Evolutionary conservation across 1,140 invertebrate genomes (phyloP), one percentile per base, ranked within the genome.

Genomic region (Lutraria rhynchaena): DNA sequence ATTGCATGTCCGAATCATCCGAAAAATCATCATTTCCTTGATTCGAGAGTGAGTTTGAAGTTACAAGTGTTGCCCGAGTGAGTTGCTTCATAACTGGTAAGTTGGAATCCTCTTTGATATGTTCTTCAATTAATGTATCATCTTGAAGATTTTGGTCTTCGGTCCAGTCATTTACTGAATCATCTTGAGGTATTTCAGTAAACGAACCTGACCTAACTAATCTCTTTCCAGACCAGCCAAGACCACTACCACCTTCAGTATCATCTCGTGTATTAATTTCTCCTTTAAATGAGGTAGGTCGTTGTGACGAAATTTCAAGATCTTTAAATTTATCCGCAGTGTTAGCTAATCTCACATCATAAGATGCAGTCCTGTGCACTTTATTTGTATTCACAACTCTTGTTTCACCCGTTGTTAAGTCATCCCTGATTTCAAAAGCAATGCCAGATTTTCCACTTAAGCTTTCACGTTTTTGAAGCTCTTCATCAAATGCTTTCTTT

Each of bases 191-290:
- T 82, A 89, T 89, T 49, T 89, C 86, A 19, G 85, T 70, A 74
- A 90, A 90, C 29, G 87, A 88, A 22, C 85, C 87, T 1, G 87
- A 82, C 1, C 87, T 65, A 4, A 89, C 83, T 13, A 90, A 83
- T 31, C 86, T 81, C 63, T 86, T 83, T 19, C 88, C 89, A 46
- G 89, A 89, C 89, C 87, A 90, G 27, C 88, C 86, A 22, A 88
- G 51, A 63, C 81, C 82, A 22, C 51, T 57, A 41, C 61, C 27
- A 22, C 15, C 65, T 19, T 75, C 78, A 27, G 51, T 55, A 60
- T 61, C 51, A 24, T 81, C 71, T 51, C 76, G 49, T 41, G 49
- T 17, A 44, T 73, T 82, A 13, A 37, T 31, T 5, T 82, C 74
- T 27, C 58, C 46, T 69, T 75, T 82, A 53, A 82, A 81, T 37